phyloP scores from a whole-genome alignment of 2,113 vertebrate species.

The Tautogolabrus adspersus region DNA sequence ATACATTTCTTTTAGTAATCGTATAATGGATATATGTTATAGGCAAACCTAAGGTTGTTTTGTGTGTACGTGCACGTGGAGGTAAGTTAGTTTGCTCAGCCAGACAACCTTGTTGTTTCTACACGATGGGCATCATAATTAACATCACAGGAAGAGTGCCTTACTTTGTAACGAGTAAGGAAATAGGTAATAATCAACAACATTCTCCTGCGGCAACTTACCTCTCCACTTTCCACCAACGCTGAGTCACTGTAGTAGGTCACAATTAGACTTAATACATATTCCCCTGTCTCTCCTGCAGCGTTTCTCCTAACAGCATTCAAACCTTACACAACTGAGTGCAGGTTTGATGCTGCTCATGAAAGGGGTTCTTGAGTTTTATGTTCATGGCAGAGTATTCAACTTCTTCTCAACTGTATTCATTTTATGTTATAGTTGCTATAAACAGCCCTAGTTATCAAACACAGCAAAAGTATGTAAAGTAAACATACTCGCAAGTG shows the following conservation, averaged over 20 bases:
- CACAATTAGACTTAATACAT: conserved; percentile 65
- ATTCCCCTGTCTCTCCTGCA: conserved; percentile 6
- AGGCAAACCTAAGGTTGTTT: neutral
- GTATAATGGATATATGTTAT: too few relatives aligned
- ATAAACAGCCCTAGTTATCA: too few relatives aligned
- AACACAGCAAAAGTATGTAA: too few relatives aligned
- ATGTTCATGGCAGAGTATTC: too few relatives aligned
- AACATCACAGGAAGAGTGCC: conserved; percentile 40
- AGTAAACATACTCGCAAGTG: too few relatives aligned
- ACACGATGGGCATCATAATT: conserved; percentile 49
- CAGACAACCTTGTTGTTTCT: neutral
- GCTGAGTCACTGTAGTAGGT: conserved; percentile 59
- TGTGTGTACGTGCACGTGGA: neutral
- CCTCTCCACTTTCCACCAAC: conserved; percentile 37
- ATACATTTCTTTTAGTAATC: too few relatives aligned
- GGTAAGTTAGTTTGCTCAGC: neutral
- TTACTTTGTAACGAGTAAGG: conserved; percentile 58
- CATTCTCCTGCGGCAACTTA: conserved; percentile 45
- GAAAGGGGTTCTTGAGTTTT: too few relatives aligned
- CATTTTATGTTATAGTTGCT: too few relatives aligned
- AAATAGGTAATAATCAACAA: conserved; percentile 67
- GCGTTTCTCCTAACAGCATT: neutral
- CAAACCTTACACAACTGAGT: neutral
- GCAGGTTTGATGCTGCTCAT: too few relatives aligned
- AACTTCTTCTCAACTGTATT: too few relatives aligned